Conservation (phyloP, 53 echinoderm and acorn worm genomes). For the Patiria pectinifera region DNA sequence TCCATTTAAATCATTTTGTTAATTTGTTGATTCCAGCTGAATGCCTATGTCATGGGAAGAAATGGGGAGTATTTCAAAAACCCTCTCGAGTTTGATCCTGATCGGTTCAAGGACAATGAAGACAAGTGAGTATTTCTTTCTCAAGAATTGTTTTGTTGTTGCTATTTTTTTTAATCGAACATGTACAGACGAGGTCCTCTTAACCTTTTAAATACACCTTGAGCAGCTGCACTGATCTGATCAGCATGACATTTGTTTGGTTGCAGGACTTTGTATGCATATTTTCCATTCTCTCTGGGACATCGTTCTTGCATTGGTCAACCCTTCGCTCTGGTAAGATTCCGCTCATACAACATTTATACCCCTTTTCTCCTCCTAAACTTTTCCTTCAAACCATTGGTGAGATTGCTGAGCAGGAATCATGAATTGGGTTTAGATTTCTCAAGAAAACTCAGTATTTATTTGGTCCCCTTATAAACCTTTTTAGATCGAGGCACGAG, state of each 20-base stretch:
- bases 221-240: not conserved
- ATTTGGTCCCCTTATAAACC: not conserved
- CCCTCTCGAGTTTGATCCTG: conserved; percentile 54
- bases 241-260: not conserved
- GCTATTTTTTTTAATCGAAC: no score
- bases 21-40: conserved; percentile 13
- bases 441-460: not conserved
- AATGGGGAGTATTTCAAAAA: conserved; percentile 50
- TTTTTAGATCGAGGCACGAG: conserved; percentile 8
- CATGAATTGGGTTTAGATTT: not conserved
- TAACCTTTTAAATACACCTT: not conserved
- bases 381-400: not conserved
- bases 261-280: conserved; percentile 12
- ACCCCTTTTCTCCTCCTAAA: no score
- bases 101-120: conserved; percentile 46
- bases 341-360: not conserved
- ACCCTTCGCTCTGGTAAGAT: conserved; percentile 30
- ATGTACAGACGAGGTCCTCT: not conserved
- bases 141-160: not conserved
- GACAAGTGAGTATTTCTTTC: conserved; percentile 45
- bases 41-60: conserved; percentile 47
- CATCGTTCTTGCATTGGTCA: conserved; percentile 35
- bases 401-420: no score
- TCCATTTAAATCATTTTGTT: not conserved
- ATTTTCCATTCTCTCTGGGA: conserved; percentile 19